phyloP scores from a whole-genome alignment of 2,888 invertebrate genomes.

The Ypsolopha sequella region DNA sequence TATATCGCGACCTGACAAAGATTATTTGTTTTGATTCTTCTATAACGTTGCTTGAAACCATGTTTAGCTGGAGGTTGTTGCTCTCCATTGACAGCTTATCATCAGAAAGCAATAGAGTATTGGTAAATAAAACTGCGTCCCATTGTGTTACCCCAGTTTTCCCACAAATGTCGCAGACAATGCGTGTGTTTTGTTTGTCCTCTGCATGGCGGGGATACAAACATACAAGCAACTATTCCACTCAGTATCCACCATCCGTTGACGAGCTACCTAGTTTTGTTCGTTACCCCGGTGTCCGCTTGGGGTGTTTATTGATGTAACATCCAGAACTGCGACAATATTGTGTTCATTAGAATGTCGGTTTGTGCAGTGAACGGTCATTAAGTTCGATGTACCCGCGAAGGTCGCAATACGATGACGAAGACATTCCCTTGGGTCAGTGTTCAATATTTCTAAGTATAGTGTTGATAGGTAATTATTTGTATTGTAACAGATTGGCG shows the following conservation, averaged over 20 bases:
- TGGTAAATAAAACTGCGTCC: constrained; percentile 4
- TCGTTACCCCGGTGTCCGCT: neutral
- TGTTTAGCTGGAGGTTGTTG: neutral
- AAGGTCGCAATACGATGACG: no score
- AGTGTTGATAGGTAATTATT: neutral
- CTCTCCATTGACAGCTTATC: constrained; percentile 1
- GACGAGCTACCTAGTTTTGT: neutral
- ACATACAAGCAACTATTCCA: constrained; percentile 7
- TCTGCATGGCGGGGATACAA: constrained; percentile 22
- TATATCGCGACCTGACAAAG: no score
- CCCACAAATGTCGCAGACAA: constrained; percentile 51
- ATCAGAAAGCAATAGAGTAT: neutral
- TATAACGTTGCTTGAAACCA: neutral
- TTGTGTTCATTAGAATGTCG: neutral
- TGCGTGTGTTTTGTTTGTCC: constrained; percentile 52
- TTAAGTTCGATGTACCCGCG: no score
- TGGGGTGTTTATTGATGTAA: neutral
- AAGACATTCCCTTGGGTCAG: no score
- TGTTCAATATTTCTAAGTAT: neutral
- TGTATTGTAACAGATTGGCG: neutral
- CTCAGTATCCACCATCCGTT: neutral
- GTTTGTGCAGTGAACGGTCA: no score
- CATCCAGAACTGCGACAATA: neutral
- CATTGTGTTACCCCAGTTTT: constrained; percentile 41
- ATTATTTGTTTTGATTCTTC: no score